Conservation (phyloP, 2,888 invertebrate species). For the Philonicus albiceps region DNA sequence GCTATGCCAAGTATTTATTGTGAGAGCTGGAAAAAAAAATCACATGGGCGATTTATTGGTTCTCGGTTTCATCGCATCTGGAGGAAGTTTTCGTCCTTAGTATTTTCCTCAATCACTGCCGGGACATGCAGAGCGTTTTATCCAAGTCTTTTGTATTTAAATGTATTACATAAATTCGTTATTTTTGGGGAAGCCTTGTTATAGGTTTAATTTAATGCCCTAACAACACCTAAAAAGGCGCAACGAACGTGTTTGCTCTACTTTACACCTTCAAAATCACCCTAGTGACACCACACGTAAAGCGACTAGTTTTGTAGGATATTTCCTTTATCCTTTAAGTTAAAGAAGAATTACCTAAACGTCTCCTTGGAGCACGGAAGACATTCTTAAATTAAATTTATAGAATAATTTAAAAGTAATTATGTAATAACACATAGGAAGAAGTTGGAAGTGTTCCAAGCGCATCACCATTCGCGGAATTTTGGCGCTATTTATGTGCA, state of each 20-base stretch:
- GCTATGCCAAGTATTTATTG: conserved; percentile 33
- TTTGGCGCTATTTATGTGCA: not conserved
- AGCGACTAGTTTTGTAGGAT: too few species aligned
- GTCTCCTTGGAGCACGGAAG: not conserved
- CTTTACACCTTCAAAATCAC: not conserved
- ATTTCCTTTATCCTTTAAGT: too few species aligned
- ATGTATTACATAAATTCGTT: too few species aligned
- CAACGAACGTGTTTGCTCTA: not conserved
- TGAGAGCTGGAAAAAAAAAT: conserved; percentile 20
- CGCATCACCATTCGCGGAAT: not conserved
- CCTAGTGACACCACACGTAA: too few species aligned
- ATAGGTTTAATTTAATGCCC: not conserved
- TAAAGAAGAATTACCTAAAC: too few species aligned
- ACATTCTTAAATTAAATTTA: not conserved
- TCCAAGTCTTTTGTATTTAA: not conserved
- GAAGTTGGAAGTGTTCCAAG: not conserved
- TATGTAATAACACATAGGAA: not conserved
- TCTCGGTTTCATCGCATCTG: conserved; percentile 8
- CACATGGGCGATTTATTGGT: conserved; percentile 45
- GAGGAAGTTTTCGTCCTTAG: not conserved
- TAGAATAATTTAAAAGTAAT: not conserved
- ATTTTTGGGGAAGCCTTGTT: not conserved
- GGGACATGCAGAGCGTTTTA: not conserved
- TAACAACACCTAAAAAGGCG: not conserved
- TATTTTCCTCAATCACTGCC: not conserved